A percentile compares a stretch with the other conserved stretches of the same genome.
Evolutionary conservation across 2,797 vertebrate genomes (phyloP).

Genomic region (Dendrocincla fuliginosa): DNA sequence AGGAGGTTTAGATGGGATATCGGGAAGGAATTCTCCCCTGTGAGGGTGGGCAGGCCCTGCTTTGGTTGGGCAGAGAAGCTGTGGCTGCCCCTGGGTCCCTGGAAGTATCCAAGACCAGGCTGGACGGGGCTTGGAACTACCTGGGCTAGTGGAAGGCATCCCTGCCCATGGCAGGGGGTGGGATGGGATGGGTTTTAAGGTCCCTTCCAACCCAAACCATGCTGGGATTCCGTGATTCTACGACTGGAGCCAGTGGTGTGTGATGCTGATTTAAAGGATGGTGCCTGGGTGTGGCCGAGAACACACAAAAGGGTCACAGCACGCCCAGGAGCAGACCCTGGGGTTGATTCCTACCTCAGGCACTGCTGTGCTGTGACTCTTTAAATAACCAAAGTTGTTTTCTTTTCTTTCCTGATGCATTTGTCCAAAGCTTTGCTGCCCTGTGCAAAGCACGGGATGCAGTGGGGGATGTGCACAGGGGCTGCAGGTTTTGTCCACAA

Average conservation of each 20-base stretch:
- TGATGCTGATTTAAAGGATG: accelerated
- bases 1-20: not conserved
- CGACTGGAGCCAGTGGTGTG: not conserved
- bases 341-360: not conserved
- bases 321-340: not conserved
- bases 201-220: not conserved
- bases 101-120: accelerated
- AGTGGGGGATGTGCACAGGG: not conserved
- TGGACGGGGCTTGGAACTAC: accelerated
- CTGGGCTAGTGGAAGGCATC: not conserved
- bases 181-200: accelerated
- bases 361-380: accelerated
- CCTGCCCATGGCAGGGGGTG: not conserved
- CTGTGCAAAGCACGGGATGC: not conserved
- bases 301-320: not conserved
- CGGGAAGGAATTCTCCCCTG: not conserved
- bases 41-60: accelerated
- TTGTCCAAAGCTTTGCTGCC: not conserved
- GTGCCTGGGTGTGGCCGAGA: not conserved
- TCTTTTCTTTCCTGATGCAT: not conserved
- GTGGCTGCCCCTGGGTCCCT: not conserved
- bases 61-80: not conserved
- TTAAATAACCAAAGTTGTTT: accelerated
- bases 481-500: not conserved
- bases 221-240: not conserved